phyloP scores from a whole-genome alignment of 2,888 invertebrate genomes.

The Andrena bucephala region DNA sequence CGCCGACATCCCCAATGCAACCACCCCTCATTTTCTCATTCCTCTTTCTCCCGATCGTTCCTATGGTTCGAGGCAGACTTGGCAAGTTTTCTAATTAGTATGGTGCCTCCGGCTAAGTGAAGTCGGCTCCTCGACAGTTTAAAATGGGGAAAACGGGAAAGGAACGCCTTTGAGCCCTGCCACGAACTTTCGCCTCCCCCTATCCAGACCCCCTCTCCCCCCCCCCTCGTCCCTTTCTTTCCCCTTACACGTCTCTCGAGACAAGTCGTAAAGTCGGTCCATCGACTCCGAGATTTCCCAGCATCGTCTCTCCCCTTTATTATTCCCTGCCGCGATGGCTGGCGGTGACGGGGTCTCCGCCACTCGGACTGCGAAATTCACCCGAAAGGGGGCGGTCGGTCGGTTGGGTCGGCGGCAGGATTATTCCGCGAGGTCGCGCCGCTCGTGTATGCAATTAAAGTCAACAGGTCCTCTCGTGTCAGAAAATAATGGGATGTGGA shows the following conservation, averaged over 20 bases:
- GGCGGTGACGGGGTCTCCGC: constrained; percentile 33
- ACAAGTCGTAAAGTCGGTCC: constrained; percentile 68
- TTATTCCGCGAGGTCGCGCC: constrained; percentile 51
- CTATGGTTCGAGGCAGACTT: constrained; percentile 59
- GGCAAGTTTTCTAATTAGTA: constrained; percentile 79
- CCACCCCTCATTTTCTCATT: neutral
- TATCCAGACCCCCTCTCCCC: neutral
- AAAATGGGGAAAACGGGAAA: constrained; percentile 66
- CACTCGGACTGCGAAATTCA: constrained; percentile 13
- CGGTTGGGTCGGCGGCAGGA: constrained; percentile 34
- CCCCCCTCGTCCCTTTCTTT: neutral
- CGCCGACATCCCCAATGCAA: constrained; percentile 26
- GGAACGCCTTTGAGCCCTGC: constrained; percentile 70
- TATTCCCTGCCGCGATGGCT: constrained; percentile 51
- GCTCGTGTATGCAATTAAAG: constrained; percentile 66
- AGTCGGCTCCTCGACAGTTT: constrained; percentile 69
- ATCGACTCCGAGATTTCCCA: constrained; percentile 65
- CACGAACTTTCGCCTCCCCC: constrained; percentile 57
- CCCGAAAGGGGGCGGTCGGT: neutral
- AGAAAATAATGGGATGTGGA: constrained; percentile 60
- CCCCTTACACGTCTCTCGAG: constrained; percentile 22
- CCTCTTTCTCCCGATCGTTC: constrained; percentile 55
- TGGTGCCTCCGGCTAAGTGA: constrained; percentile 71
- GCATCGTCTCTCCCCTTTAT: constrained; percentile 52
- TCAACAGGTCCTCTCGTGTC: constrained; percentile 65